Base-by-base conservation (phyloP, 2,113 vertebrate genomes). In the Lepus timidus region DNA sequence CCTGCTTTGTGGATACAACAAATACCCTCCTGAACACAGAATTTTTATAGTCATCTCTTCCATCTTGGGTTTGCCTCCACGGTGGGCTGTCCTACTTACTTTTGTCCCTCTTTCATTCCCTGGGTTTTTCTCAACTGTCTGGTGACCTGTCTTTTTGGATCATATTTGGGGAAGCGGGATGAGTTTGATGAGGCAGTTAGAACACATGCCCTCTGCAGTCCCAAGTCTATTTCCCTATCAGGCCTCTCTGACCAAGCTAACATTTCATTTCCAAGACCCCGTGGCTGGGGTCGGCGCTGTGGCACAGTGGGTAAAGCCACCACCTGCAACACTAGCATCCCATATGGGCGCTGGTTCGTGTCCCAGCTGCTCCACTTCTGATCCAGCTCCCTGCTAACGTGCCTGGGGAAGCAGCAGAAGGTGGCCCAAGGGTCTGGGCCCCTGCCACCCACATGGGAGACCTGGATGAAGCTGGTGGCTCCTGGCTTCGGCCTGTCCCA, bases 91-190 rank as follows among this genome's bases (percentile, higher is more conserved):
- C 29, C 31, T 61, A 13, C 1, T 27, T 17, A 36, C 17, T 36
- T 39, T 9, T 27, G 27, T 55, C 39, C n/a, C 55, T 74, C 22
- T 91, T 67, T 29, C 19, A n/a, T 61, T 73, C 61, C 31, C 20
- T 55, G 52, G 20, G 31, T 51, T 73, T 70, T 73, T 27, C 49
- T 62, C 25, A 14, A 12, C 2, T 9, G 25, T 9, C 67, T 64
- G 82, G 36, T n/a, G n/a, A 29, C 12, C 68, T 27, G 14, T 5
- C 9, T 51, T 68, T 75, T 25, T 9, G 71, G 62, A 52, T 4
- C 8, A 27, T 3, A 23, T 9, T 9, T 16, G 4, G 0, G 17
- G 90, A 13, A 19, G 7, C 10, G 10, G 16, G 13, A 1, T 0
- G 3, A 31, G 27, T 29, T 1, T 20, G 61, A 61, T 0, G 1